Evolutionary conservation across 2,888 invertebrate species (phyloP), one percentile per base, ranked within the genome.

Genomic region (Agriopis aurantiaria): DNA sequence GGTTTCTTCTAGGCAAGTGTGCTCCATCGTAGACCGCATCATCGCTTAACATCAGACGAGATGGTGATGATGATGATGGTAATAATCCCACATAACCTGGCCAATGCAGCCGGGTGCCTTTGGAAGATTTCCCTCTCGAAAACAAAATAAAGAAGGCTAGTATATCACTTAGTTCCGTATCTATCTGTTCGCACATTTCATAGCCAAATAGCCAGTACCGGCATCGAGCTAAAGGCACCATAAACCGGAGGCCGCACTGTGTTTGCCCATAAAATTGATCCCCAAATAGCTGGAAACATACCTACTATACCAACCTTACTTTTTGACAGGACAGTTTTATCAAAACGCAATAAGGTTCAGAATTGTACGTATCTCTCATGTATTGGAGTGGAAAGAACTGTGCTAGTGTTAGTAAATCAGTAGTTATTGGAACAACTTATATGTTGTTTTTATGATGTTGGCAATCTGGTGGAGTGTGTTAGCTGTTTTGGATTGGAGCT

Each of bases 261-360:
- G 81, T 81, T 72, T 79, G 75, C 77, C 80, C 86, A 83, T 88
- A 88, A 88, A 88, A 86, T 84, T 83, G 83, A 87, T 84, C 87
- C 81, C 76, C 76, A 72, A 81, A 82, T 80, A 77, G 76, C 76
- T 75, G 75, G 70, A 69, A 75, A 76, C 79, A 68, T 70, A 75
- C 76, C 70, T 53, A 67, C 69, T 67, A 71, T 71, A 69, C 72
- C 66, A 49, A 52, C 63, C 48, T 33, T 23, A 43, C 48, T 46
- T 48, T 62, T 56, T 46, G 41, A 46, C 46, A 12, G n/a, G 23
- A 61, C 63, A 49, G 48, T 51, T 61, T 69, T 74, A 76, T 72
- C 49, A 23, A 58, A 6, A 56, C 41, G 10, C 0, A 12, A 53
- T 73, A 77, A 70, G 60, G 73, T 60, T 65, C 12, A 71, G 10